Base-by-base conservation (phyloP, 2,797 vertebrate species). In the Falco novaeseelandiae region DNA sequence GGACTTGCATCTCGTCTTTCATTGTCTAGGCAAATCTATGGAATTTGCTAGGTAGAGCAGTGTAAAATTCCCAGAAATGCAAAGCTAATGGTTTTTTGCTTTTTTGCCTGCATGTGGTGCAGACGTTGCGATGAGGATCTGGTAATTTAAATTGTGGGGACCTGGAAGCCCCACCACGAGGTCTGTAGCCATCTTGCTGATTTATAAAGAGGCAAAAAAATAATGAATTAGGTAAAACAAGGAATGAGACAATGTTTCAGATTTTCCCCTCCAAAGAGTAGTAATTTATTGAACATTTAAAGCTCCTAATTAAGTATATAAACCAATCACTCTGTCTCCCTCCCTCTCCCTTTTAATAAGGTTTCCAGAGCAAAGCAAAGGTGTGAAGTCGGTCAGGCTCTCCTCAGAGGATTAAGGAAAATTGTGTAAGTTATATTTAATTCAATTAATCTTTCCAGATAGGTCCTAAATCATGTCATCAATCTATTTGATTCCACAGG, bases 401-500 rank as follows among this genome's bases (percentile, higher is more conserved):
- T 83, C 49, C 62, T 61, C 52, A 58, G 90, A 94, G 76, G n/a
- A 91, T 79, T 65, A 88, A 69, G 61, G 46, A 11, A 89, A 83
- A 87, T 30, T 46, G 30, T 73, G 12, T 61, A 63, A 71, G 22
- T 63, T 90, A 74, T 86, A 54, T 92, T 93, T 94, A 79, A 89
- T 91, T 92, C 51, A 94, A 70, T 93, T 92, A 87, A 89, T 97
- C 88, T 93, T 96, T 94, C 72, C 83, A 89, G 63, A 72, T 78
- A 77, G 90, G 52, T 90, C 67, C 69, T 94, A 93, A 93, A 90
- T 95, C 88, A 90, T 79, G 46, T 83, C 84, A 91, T 96, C 95
- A 92, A 57, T 92, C 92, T 90, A 42, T 87, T 74, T 89, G 91
- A 77, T 95, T 96, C 91, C 58, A 91, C 66, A 80, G 65, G n/a